Conservation (phyloP, 1,140 invertebrate genomes). For the Lordiphosa mommai region DNA sequence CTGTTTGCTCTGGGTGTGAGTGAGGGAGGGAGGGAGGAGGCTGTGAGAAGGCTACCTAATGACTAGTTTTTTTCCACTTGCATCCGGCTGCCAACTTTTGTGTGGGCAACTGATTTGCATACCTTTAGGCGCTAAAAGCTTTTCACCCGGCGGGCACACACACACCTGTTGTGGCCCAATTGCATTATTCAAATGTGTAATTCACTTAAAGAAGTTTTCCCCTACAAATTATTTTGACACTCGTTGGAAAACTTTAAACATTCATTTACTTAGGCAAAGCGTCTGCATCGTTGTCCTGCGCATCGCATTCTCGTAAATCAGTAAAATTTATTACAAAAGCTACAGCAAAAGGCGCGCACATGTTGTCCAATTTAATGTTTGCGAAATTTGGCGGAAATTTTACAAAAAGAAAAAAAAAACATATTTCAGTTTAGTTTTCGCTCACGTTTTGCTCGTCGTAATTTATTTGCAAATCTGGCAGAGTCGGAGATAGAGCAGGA, state of each 20-base stretch:
- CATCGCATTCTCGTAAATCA: constrained; percentile 59
- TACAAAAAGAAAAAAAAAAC: constrained; percentile 26
- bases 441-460: constrained; percentile 48
- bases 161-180: constrained; percentile 34
- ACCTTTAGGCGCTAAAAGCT: constrained; percentile 69
- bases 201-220: constrained; percentile 31
- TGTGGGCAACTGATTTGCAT: constrained; percentile 49
- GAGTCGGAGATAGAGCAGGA: neutral
- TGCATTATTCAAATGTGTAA: constrained; percentile 66
- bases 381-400: constrained; percentile 58
- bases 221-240: constrained; percentile 43
- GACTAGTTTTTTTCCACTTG: constrained; percentile 38
- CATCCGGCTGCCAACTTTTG: constrained; percentile 32
- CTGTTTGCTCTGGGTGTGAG: too few species aligned
- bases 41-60: constrained; percentile 36
- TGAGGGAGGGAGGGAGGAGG: neutral
- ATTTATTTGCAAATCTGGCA: constrained; percentile 49
- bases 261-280: constrained; percentile 70
- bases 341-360: constrained; percentile 65
- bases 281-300: constrained; percentile 11
- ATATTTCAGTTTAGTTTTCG: constrained; percentile 61
- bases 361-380: constrained; percentile 70
- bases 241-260: constrained; percentile 43
- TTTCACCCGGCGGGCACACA: constrained; percentile 13
- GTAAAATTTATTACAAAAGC: constrained; percentile 64